phyloP scores from a whole-genome alignment of 2,113 vertebrate species.

The Perca flavescens region DNA sequence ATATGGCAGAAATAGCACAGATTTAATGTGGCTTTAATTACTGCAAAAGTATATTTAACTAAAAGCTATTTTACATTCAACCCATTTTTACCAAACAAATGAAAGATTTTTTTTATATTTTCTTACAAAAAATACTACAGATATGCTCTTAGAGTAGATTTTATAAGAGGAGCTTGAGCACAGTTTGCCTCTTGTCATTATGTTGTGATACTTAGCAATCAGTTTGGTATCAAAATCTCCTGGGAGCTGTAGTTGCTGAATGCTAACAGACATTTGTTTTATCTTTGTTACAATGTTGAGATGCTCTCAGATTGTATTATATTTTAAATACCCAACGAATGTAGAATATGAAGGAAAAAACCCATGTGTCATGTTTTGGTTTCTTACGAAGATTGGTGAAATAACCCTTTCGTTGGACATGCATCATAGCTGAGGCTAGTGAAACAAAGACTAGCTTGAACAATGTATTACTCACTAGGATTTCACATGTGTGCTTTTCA shows the following conservation, averaged over 20 bases:
- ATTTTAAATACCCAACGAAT: background rate
- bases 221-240: background rate
- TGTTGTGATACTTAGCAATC: background rate
- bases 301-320: too few species aligned
- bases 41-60: background rate
- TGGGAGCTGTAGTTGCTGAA: background rate
- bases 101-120: background rate
- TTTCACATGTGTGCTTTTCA: background rate
- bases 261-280: background rate
- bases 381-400: background rate
- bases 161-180: background rate
- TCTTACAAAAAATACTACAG: background rate
- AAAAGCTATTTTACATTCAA: background rate
- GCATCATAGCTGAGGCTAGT: too few species aligned
- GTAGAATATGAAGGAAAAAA: background rate
- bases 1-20: background rate
- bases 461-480: background rate
- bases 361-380: background rate
- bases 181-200: too few species aligned
- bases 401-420: too few species aligned
- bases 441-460: background rate
- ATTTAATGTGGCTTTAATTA: background rate
- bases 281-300: background rate
- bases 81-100: background rate
- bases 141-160: background rate